Conservation (phyloP, 2,797 vertebrate genomes). For the Sebastes miniatus region DNA sequence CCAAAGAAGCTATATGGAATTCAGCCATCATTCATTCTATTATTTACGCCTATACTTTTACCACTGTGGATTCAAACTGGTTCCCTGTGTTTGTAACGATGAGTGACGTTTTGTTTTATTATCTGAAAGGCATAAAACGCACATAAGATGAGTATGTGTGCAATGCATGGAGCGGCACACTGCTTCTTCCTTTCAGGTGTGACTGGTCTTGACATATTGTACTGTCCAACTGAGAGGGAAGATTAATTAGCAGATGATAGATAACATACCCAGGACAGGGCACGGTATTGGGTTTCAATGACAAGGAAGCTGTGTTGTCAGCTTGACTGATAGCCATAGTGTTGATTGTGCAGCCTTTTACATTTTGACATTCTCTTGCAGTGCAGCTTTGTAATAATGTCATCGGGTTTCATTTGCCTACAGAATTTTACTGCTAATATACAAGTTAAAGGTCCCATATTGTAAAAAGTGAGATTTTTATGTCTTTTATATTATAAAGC, state of each 20-base stretch:
- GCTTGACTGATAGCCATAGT: constrained; percentile 3
- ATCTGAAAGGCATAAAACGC: constrained; percentile 2
- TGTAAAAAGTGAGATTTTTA: too few species aligned
- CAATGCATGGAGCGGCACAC: background rate
- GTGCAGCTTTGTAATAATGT: background rate
- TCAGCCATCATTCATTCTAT: background rate
- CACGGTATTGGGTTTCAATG: constrained; percentile 20
- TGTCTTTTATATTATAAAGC: too few species aligned
- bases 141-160: constrained; percentile 1
- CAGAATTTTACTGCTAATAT: background rate
- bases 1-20: background rate
- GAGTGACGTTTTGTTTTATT: constrained; percentile 15
- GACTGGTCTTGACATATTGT: constrained; percentile 22
- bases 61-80: background rate
- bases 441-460: background rate
- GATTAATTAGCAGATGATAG: constrained; percentile 30
- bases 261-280: constrained; percentile 1
- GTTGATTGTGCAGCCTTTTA: constrained; percentile 11
- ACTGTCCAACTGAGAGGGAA: constrained; percentile 14
- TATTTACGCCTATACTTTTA: background rate
- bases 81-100: background rate
- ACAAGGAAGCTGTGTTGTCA: constrained; percentile 8
- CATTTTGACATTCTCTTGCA: background rate
- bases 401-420: background rate
- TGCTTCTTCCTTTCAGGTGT: background rate